phyloP scores from a whole-genome alignment of 2,888 invertebrate species.

The Gnatocerus cornutus region DNA sequence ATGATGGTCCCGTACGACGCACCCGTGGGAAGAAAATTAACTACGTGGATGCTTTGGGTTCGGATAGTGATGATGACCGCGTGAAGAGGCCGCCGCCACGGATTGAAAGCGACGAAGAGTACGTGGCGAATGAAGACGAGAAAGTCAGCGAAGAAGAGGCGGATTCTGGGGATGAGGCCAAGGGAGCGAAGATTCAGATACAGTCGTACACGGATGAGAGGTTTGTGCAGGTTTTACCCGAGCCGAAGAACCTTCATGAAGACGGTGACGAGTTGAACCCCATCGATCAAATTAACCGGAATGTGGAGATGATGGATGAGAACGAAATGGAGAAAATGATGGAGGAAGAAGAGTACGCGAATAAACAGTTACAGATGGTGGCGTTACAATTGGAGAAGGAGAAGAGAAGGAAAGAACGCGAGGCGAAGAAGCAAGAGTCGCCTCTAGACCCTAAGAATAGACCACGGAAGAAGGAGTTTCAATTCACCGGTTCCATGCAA shows the following conservation, averaged over 20 bases:
- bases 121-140: conserved; percentile 72
- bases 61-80: conserved; percentile 81
- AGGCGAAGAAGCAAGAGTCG: conserved; percentile 64
- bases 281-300: conserved; percentile 67
- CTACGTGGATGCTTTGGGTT: conserved; percentile 84
- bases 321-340: conserved; percentile 72
- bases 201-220: conserved; percentile 41
- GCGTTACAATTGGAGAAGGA: conserved; percentile 73
- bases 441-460: conserved; percentile 53
- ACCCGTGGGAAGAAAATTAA: conserved; percentile 84
- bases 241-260: conserved; percentile 45
- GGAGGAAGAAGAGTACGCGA: conserved; percentile 77
- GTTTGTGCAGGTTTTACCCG: conserved; percentile 34
- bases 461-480: conserved; percentile 49
- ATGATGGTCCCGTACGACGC: conserved; percentile 74
- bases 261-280: conserved; percentile 64
- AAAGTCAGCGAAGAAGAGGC: conserved; percentile 69
- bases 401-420: conserved; percentile 74
- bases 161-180: conserved; percentile 39
- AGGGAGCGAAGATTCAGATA: conserved; percentile 32
- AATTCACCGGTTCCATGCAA: conserved; percentile 45
- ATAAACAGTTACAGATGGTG: conserved; percentile 73
- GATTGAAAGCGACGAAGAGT: conserved; percentile 73
- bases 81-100: conserved; percentile 70
- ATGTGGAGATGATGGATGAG: conserved; percentile 71